These are phyloP conservation scores for Champsocephalus esox DNA, from an alignment of 2,797 vertebrate genomes.

Conservation along the genomic window DNA sequence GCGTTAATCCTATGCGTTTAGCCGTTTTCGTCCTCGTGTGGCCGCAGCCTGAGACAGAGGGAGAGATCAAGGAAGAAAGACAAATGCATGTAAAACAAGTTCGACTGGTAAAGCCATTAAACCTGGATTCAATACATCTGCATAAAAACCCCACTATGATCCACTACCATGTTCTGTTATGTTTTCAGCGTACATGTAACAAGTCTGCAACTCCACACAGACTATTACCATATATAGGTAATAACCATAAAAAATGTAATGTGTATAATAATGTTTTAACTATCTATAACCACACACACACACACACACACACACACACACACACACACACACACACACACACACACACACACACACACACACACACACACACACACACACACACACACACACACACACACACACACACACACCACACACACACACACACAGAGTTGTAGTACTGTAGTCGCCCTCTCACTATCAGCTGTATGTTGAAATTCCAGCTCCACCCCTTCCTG, in stretches of 20 bases:
- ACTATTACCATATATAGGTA: background rate
- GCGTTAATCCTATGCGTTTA: too few relatives aligned
- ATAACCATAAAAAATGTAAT: too few relatives aligned
- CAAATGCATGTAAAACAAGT: conserved; percentile 53
- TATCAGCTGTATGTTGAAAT: conserved; percentile 66
- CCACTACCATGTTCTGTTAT: background rate
- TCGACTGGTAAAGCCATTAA: conserved; percentile 80
- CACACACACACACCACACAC: too few relatives aligned
- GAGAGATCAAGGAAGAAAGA: conserved; percentile 57
- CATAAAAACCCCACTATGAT: conserved; percentile 63
- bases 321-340: too few relatives aligned
- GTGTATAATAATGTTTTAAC: too few relatives aligned
- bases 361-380: conserved; percentile 1
- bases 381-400: background rate
- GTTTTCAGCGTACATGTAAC: background rate
- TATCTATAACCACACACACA: background rate
- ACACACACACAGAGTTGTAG: conserved; percentile 15
- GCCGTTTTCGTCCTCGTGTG: too few relatives aligned
- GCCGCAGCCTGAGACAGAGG: conserved; percentile 24
- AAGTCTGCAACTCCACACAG: background rate
- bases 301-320: background rate
- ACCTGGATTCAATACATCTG: conserved; percentile 80
- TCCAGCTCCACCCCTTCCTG: conserved; percentile 72
- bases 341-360: conserved; percentile 5
- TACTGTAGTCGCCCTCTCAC: conserved; percentile 19